These are phyloP conservation scores for Andinoacara biseriatus DNA, from an alignment of 2,113 vertebrate species.

Conservation along the genomic window DNA sequence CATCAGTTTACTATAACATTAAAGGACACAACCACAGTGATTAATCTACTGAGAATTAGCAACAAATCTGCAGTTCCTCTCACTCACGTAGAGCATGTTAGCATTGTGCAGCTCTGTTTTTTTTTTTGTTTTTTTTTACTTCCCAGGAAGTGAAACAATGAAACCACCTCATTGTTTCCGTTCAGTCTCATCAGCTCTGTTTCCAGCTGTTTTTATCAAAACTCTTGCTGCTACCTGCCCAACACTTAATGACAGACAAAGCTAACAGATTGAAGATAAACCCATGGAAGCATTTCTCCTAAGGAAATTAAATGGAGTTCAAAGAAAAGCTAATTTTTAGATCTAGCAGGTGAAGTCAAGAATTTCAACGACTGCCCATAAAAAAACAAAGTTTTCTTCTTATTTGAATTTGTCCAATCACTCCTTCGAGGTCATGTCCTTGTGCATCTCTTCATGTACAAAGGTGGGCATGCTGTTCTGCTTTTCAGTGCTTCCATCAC, in stretches of 20 bases:
- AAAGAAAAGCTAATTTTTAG: not conserved
- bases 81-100: not conserved
- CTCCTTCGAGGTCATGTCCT: not conserved
- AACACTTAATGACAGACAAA: not conserved
- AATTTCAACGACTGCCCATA: not conserved
- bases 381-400: not conserved
- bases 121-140: not conserved
- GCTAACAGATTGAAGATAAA: not conserved
- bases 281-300: not conserved
- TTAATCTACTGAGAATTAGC: not conserved
- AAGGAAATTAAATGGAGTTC: not conserved
- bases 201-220: not conserved
- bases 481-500: not conserved
- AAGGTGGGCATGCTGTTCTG: not conserved
- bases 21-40: not conserved
- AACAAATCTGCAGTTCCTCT: not conserved
- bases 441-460: not conserved
- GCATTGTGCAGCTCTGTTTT: not conserved
- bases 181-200: not conserved
- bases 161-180: not conserved
- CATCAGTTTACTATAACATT: too few relatives aligned
- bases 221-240: not conserved
- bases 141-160: not conserved
- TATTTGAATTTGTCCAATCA: not conserved
- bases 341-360: not conserved